Percentiles rank a stretch among this genome's conserved stretches.
Evolutionary conservation across 2,797 vertebrate genomes (phyloP).

Genomic region (Falco columbarius): DNA sequence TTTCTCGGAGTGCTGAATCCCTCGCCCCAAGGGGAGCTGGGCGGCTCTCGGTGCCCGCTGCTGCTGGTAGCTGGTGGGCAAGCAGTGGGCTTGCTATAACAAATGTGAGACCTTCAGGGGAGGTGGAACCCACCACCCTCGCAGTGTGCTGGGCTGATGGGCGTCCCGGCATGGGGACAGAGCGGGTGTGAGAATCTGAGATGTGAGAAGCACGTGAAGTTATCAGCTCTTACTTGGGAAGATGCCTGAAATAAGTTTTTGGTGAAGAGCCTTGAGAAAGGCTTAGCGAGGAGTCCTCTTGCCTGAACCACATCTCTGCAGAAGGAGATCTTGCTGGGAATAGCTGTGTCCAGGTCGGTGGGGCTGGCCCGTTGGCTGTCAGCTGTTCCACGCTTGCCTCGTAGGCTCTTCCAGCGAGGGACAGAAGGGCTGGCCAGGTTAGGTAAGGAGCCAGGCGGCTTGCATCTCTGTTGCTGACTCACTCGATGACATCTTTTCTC

Average conservation of each 20-base stretch:
- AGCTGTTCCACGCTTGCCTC: accelerated
- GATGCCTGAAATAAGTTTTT: neutral
- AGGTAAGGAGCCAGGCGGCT: neutral
- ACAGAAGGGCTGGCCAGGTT: neutral
- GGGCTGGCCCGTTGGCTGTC: accelerated
- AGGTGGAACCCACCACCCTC: neutral
- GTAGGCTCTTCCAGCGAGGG: neutral
- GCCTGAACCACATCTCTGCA: neutral
- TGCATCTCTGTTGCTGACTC: neutral
- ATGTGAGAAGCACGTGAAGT: neutral
- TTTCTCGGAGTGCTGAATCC: neutral
- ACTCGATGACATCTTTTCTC: neutral
- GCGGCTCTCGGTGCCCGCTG: neutral
- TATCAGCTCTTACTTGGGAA: neutral
- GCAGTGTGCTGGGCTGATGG: neutral
- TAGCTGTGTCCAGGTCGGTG: neutral
- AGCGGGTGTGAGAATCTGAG: neutral
- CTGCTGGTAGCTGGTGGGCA: neutral
- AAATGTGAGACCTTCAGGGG: neutral
- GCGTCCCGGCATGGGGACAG: accelerated
- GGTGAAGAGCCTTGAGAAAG: neutral
- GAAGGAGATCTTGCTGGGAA: neutral
- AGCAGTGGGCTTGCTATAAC: neutral
- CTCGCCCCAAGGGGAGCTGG: neutral
- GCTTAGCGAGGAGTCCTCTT: neutral